Evolutionary conservation across 2,113 vertebrate species (phyloP).

Genomic region (Hyaena hyaena): DNA sequence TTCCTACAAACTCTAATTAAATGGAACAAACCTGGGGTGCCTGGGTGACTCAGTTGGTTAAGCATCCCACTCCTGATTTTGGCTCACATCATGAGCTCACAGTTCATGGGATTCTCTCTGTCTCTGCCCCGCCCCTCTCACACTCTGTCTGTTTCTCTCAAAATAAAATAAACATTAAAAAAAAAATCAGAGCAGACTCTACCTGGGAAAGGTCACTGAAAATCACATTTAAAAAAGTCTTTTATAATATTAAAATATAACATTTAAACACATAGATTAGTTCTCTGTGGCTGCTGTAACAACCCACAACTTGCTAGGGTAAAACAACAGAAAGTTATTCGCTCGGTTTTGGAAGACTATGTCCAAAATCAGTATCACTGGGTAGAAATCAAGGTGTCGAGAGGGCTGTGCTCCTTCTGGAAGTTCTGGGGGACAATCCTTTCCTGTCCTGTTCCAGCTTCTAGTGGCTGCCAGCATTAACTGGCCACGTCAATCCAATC

Average conservation of each 20-base stretch:
- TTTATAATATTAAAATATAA: neutral
- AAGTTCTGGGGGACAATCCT: too few species aligned
- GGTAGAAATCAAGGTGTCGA: neutral
- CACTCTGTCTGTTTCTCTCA: too few species aligned
- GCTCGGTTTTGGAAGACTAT: neutral
- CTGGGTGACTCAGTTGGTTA: too few species aligned
- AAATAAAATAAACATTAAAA: too few species aligned
- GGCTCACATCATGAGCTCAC: too few species aligned
- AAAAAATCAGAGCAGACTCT: neutral
- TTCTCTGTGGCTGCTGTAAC: neutral
- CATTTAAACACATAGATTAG: too few species aligned
- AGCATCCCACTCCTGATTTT: too few species aligned
- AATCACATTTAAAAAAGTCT: neutral
- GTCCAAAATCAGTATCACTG: neutral
- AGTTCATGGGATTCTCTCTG: too few species aligned
- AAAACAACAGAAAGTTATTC: neutral
- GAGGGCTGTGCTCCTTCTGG: neutral
- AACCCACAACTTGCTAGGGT: neutral
- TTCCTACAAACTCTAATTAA: neutral
- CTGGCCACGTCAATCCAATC: neutral
- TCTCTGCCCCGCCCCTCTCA: too few species aligned
- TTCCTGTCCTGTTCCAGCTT: neutral
- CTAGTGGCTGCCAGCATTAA: rapidly evolving
- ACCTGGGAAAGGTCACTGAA: neutral
- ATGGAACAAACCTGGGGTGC: too few species aligned